These are phyloP conservation scores for Watsonalla cultraria DNA, from an alignment of 2,888 invertebrate genomes.

Conservation along the genomic window DNA sequence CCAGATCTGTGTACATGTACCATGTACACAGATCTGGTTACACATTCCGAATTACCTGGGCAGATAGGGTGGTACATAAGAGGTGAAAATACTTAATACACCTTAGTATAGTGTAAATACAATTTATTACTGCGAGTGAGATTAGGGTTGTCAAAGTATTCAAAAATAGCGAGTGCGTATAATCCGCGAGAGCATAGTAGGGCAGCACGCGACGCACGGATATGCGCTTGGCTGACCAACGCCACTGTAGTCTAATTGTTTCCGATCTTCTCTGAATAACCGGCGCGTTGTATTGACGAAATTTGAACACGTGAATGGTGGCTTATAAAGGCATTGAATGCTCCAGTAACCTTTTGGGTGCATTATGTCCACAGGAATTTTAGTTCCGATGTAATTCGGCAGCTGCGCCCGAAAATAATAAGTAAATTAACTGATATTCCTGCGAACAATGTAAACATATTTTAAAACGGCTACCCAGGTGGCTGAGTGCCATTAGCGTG, in stretches of 20 bases:
- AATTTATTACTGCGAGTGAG: constrained; percentile 13
- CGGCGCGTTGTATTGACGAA: constrained; percentile 63
- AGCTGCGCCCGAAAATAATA: constrained; percentile 6
- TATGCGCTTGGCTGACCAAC: constrained; percentile 72
- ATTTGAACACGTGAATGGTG: constrained; percentile 65
- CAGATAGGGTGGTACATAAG: constrained; percentile 6
- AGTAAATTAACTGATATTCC: constrained; percentile 10
- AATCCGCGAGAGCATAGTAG: constrained; percentile 58
- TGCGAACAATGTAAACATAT: constrained; percentile 22
- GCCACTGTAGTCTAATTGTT: constrained; percentile 75
- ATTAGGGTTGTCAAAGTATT: constrained; percentile 22
- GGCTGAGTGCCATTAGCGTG: constrained; percentile 52
- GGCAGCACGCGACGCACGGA: constrained; percentile 59
- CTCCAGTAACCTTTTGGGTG: constrained; percentile 29
- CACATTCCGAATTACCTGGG: constrained; percentile 23
- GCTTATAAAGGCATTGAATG: constrained; percentile 46
- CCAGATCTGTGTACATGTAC: no score
- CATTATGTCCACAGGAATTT: constrained; percentile 17
- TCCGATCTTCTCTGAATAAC: constrained; percentile 74
- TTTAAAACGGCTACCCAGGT: constrained; percentile 40
- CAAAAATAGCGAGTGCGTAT: constrained; percentile 40
- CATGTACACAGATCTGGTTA: constrained; percentile 22
- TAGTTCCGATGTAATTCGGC: constrained; percentile 6
- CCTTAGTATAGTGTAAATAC: constrained; percentile 4
- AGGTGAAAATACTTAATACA: not conserved